phyloP scores from a whole-genome alignment of 2,888 invertebrate species.

The Drosophila prostipennis region DNA sequence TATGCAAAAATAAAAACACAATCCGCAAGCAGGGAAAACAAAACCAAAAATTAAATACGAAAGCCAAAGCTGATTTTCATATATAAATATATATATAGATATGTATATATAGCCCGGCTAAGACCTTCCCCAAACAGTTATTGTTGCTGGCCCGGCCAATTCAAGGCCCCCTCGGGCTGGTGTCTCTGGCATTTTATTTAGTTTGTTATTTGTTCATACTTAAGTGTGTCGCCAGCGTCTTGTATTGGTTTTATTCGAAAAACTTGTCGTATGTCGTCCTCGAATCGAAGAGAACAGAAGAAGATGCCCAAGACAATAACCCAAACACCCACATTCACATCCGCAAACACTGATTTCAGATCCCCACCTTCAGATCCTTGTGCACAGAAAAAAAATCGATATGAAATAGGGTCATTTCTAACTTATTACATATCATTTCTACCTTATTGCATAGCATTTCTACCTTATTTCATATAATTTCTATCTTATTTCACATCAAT shows the following conservation, averaged over 20 bases:
- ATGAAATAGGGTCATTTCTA: too few relatives aligned
- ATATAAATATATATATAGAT: slow-evolving; percentile 39
- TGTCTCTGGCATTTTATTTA: slow-evolving; percentile 76
- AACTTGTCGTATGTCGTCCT: slow-evolving; percentile 80
- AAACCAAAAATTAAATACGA: slow-evolving; percentile 76
- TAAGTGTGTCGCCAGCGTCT: slow-evolving; percentile 70
- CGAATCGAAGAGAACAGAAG: slow-evolving; percentile 61
- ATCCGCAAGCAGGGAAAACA: slow-evolving; percentile 34
- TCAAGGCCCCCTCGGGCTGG: slow-evolving; percentile 54
- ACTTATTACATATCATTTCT: too few relatives aligned
- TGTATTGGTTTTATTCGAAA: slow-evolving; percentile 78
- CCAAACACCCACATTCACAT: slow-evolving; percentile 25
- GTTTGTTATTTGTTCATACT: slow-evolving; percentile 80
- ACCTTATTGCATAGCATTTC: too few relatives aligned
- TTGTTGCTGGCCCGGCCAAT: slow-evolving; percentile 61
- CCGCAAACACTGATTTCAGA: slow-evolving; percentile 36
- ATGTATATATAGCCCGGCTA: slow-evolving; percentile 39
- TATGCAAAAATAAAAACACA: slow-evolving; percentile 58
- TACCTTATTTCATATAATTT: too few relatives aligned
- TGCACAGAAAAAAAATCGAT: too few relatives aligned
- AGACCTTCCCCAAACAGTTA: slow-evolving; percentile 51
- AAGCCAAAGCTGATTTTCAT: slow-evolving; percentile 77
- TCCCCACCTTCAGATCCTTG: slow-evolving; percentile 17
- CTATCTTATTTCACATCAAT: too few relatives aligned
- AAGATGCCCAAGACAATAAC: slow-evolving; percentile 74